These are phyloP conservation scores for Elanus axillaris DNA, from an alignment of 2,113 vertebrate genomes.

Conservation along the genomic window DNA sequence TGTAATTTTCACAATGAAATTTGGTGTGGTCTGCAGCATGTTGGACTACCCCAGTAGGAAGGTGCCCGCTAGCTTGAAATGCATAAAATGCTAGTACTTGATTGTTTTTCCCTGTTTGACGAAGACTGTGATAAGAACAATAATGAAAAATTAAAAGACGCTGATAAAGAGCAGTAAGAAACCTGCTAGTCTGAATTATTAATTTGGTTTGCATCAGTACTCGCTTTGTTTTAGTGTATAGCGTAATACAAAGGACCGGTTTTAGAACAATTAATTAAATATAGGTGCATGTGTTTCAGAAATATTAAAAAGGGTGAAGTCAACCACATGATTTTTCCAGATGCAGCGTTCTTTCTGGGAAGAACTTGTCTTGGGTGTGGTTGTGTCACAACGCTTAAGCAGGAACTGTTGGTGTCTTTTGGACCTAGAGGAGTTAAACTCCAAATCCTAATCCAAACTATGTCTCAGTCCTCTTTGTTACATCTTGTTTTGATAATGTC, in stretches of 20 bases:
- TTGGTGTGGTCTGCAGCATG: background rate
- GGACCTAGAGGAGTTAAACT: background rate
- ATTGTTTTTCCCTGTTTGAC: background rate
- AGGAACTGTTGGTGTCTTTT: background rate
- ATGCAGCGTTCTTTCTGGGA: background rate
- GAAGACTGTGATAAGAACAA: background rate
- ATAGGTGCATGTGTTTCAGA: background rate
- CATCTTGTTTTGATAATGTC: background rate
- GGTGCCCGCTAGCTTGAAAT: background rate
- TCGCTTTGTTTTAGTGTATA: background rate
- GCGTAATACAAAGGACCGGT: background rate
- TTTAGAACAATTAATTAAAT: background rate
- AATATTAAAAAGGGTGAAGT: background rate
- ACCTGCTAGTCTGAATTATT: background rate
- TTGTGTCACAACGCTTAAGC: background rate
- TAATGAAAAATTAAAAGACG: background rate
- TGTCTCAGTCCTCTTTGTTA: background rate
- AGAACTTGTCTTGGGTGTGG: background rate
- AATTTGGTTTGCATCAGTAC: background rate
- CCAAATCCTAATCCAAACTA: background rate
- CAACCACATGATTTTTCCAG: background rate
- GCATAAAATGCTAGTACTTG: background rate
- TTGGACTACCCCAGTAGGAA: background rate
- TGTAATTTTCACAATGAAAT: background rate
- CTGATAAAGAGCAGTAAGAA: background rate